Evolutionary conservation across 2,113 vertebrate species (phyloP), one percentile per base, ranked within the genome.

Genomic region (Galeopterus variegatus): DNA sequence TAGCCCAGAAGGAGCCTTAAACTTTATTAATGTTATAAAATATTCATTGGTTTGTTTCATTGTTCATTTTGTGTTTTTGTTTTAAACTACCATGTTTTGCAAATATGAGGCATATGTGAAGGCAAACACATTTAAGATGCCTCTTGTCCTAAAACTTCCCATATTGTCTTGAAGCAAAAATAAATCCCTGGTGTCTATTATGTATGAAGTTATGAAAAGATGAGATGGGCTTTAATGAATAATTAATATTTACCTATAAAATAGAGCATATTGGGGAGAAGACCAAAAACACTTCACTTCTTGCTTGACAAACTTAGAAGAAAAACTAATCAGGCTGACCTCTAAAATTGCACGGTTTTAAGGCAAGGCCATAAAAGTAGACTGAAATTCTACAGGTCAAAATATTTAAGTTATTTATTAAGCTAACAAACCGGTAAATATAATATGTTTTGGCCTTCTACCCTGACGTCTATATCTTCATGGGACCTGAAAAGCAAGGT

Each of bases 111-210:
- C 45, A 62, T n/a, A 31, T 11, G 5, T 77, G 69, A 70, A 94
- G 50, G 33, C 31, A 69, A 72, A 54, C 84, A 60, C 41, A 54
- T 36, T 69, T 67, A 77, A 80, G 56, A 93, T 73, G 58, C 48
- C 90, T 94, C 64, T 96, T 97, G 36, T 73, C 45, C 58, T 60
- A 89, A 93, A 95, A 82, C 52, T 64, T 86, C 26, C 15, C 89
- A 14, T 84, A 52, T 45, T 93, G 6, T 75, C 86, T 75, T 58
- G 3, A 26, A 80, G n/a, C 76, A 85, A 86, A 90, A 92, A 88
- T 76, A 91, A 93, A 93, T 96, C 73, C 33, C 94, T 60, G 26
- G 4, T 58, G 89, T 97, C 82, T 95, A 97, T 97, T 97, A 87
- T 96, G 79, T 75, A 92, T 89, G 89, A 96, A 93, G 85, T 89